Evolutionary conservation across 2,797 vertebrate species (phyloP).

Genomic region (Synaphobranchus kaupii): DNA sequence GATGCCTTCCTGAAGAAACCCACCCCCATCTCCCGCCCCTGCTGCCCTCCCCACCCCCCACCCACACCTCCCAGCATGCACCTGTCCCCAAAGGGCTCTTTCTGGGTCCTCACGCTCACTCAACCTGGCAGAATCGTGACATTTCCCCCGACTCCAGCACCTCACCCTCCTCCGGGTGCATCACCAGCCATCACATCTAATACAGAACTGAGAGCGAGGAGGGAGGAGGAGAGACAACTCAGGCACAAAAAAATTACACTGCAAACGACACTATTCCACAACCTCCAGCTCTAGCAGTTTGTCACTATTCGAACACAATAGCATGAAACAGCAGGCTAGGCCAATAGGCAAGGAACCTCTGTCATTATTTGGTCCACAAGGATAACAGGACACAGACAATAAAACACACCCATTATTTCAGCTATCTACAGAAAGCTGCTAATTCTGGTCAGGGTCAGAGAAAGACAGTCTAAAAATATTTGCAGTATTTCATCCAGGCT

Average conservation of each 20-base stretch:
- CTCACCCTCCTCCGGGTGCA: background rate
- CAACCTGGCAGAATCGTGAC: conserved; percentile 20
- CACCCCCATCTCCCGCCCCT: conserved; percentile 21
- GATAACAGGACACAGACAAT: background rate
- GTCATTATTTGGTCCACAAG: no score
- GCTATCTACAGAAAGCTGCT: background rate
- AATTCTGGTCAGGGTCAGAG: background rate
- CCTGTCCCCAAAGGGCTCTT: conserved; percentile 54
- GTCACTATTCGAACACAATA: conserved; percentile 57
- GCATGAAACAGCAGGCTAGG: conserved; percentile 55
- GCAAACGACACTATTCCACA: conserved; percentile 51
- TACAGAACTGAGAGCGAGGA: background rate
- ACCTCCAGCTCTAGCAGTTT: conserved; percentile 59
- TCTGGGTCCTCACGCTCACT: background rate
- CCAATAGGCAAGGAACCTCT: conserved; percentile 27
- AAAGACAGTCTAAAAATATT: background rate
- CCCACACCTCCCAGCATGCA: conserved; percentile 51
- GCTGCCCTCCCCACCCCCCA: conserved; percentile 19
- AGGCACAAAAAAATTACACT: conserved; percentile 37
- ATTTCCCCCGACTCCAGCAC: conserved; percentile 14
- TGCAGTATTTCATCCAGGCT: background rate
- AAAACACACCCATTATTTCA: background rate
- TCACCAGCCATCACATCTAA: conserved; percentile 1
- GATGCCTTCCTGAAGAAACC: conserved; percentile 40
- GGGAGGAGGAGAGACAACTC: background rate